These are phyloP conservation scores for Eublepharis macularius DNA, from an alignment of 2,113 vertebrate species.

Conservation along the genomic window DNA sequence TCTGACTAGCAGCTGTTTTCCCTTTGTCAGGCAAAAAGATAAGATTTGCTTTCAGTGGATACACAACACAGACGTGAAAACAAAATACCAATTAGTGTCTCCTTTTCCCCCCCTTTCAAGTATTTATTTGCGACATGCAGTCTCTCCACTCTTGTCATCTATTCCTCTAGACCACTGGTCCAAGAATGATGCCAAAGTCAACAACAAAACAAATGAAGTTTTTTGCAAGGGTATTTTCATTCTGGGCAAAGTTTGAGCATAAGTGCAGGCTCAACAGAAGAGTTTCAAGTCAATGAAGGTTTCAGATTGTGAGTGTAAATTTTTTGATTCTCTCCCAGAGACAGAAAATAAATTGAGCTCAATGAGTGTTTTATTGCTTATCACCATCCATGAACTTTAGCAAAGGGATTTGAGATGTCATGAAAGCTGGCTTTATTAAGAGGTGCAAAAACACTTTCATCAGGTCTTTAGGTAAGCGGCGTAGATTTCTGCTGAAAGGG, in stretches of 20 bases:
- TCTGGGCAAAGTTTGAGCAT: no score
- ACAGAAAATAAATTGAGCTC: constrained; percentile 2
- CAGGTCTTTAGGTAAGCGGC: background rate
- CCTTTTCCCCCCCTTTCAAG: background rate
- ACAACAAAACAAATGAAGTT: background rate
- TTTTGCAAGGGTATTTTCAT: background rate
- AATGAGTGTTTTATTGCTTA: background rate
- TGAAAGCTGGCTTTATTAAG: background rate
- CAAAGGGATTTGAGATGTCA: background rate
- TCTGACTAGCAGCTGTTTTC: background rate
- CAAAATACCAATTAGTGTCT: background rate
- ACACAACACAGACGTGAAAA: background rate
- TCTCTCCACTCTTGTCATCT: no score
- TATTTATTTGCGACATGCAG: background rate
- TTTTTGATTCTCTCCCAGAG: background rate
- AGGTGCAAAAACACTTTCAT: background rate
- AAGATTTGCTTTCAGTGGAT: background rate
- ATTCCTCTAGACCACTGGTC: background rate
- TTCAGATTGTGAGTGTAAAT: background rate
- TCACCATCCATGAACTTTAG: background rate
- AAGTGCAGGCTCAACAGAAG: no score
- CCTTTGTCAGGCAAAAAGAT: background rate
- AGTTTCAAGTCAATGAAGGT: background rate
- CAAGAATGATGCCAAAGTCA: background rate
- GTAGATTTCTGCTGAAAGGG: background rate